Evolutionary conservation across 1,140 invertebrate genomes (phyloP).

Genomic region (Chironomus tepperi): DNA sequence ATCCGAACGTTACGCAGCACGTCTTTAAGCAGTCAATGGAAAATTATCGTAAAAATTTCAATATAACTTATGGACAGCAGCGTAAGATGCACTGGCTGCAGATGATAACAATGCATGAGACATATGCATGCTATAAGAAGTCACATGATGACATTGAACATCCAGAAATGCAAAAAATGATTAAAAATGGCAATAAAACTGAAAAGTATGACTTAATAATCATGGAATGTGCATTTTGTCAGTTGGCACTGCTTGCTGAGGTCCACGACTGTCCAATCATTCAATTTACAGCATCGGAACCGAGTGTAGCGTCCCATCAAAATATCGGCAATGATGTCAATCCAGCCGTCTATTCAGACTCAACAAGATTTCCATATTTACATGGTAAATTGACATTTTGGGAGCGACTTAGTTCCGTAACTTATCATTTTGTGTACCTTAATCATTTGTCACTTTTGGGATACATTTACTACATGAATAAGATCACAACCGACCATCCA

Average conservation of each 20-base stretch:
- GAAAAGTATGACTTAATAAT: neutral
- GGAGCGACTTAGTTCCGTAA: neutral
- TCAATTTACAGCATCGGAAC: neutral
- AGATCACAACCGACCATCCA: neutral
- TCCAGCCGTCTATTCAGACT: neutral
- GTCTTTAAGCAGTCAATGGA: neutral
- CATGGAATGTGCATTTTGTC: neutral
- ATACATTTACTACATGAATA: neutral
- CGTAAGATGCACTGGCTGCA: neutral
- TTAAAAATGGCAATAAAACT: neutral
- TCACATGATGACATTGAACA: neutral
- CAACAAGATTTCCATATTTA: neutral
- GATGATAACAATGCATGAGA: neutral
- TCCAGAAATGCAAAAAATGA: neutral
- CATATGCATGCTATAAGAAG: neutral
- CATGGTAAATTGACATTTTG: neutral
- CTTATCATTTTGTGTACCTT: neutral
- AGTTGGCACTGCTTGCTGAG: neutral
- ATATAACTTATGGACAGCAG: neutral
- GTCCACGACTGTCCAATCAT: neutral
- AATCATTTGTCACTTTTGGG: neutral
- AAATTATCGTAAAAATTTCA: neutral
- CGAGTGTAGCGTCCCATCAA: neutral
- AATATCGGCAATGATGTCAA: neutral
- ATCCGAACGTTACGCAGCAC: neutral